These are phyloP conservation scores for Eustalomyia histrio DNA, from an alignment of 2,888 invertebrate species.

Conservation along the genomic window DNA sequence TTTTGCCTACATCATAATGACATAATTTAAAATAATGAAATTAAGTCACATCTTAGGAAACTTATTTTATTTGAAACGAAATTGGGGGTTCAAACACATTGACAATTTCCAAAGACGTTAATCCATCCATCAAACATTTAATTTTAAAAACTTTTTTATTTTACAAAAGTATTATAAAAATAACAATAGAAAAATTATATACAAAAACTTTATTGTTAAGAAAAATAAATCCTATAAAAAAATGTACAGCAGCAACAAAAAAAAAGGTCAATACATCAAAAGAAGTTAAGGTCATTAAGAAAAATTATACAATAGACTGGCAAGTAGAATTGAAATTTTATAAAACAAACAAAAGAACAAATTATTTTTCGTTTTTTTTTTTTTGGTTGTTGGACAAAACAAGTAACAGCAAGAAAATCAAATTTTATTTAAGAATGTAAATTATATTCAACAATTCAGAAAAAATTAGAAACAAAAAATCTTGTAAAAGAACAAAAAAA, in stretches of 20 bases:
- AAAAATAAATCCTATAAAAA: not conserved
- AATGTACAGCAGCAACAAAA: not conserved
- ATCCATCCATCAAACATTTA: conserved; percentile 54
- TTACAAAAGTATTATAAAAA: conserved; percentile 16
- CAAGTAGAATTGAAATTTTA: conserved; percentile 16
- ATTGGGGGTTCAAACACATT: not conserved
- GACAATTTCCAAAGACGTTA: conserved; percentile 34
- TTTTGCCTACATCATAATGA: not conserved
- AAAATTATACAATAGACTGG: conserved; percentile 15
- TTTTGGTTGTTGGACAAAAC: not conserved
- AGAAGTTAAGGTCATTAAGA: conserved; percentile 60
- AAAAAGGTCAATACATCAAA: conserved; percentile 62
- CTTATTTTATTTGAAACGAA: not conserved
- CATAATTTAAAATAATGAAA: not conserved
- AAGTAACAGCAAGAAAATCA: conserved; percentile 20
- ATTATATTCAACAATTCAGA: conserved; percentile 24
- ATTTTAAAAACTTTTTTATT: conserved; percentile 19
- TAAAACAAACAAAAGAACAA: conserved; percentile 50
- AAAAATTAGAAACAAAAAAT: no score
- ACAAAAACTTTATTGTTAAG: conserved; percentile 28
- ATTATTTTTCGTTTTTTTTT: conserved; percentile 25
- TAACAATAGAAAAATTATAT: conserved; percentile 36
- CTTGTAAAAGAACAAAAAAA: not conserved
- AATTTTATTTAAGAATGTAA: conserved; percentile 33
- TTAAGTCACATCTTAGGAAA: not conserved